Evolutionary conservation across 2,797 vertebrate species (phyloP), one percentile per base, ranked within the genome.

Genomic region (Aplochiton taeniatus): DNA sequence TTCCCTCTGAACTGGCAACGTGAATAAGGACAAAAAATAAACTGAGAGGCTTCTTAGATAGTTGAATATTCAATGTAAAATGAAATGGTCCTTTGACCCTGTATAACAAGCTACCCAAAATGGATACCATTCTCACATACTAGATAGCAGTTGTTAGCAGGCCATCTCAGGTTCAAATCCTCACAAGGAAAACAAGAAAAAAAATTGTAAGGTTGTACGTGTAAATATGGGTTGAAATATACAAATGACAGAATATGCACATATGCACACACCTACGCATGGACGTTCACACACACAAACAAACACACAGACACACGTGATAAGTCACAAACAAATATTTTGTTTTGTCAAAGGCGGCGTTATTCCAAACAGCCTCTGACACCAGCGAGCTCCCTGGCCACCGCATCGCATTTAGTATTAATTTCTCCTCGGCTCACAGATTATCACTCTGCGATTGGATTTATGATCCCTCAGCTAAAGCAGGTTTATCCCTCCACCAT

Each of bases 361-460:
- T 48, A 48, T 9, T 11, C 4, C 10, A 12, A 11, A 14, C 11
- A 12, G 11, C 14, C 47, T 31, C 47, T 14, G 47, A 48, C 47
- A 48, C 47, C 52, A 54, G 14, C 10, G 8, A 31, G 19, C 53
- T 41, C 9, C 9, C 7, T 41, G 41, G 8, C 5, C 19, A 6
- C 80, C 65, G 71, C 76, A 84, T 78, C 83, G 89, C 82, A 86
- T 90, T 88, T 80, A 76, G 69, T 79, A 87, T 88, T 91, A 89
- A 88, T 91, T 91, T 87, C 76, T 92, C 88, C 88, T 91, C 86
- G 89, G 84, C 83, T 87, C 53, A 89, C 70, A 85, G 89, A 88
- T 93, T 91, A 93, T 90, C 73, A 79, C 85, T 82, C 79, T 85
- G 85, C 87, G 89, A 90, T 92, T 91, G 87, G 88, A 90, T 91